Base-by-base conservation (phyloP, 2,888 invertebrate genomes). In the Pachycephus smyrnensis region DNA sequence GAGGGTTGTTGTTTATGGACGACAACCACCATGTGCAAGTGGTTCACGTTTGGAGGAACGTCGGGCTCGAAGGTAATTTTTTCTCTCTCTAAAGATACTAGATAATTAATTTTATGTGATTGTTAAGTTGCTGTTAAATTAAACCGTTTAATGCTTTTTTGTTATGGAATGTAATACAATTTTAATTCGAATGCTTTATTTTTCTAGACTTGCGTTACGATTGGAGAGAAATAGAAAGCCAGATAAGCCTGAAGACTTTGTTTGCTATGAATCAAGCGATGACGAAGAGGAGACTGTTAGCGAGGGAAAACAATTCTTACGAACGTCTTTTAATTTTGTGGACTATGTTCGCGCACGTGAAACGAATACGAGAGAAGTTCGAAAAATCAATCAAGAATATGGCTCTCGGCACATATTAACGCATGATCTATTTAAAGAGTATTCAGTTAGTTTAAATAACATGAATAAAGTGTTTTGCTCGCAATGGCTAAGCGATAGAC, bases 401-500 rank as follows among this genome's bases (percentile, higher is more conserved):
- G 97, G 97, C 31, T 96, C 96, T 11, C 94, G 97, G 4, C 97
- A 97, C 92, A 97, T 97, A 92, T 93, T 97, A 82, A 97, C 97
- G 0, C 97, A 97, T 90, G 97, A 97, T 92, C 96, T 97, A 94
- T 95, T 97, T 88, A 95, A 96, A 86, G 97, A 97, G 92, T 96
- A 96, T 33, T 95, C 97, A 12, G 95, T 97, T 88, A 95, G 94
- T 89, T 93, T 97, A 82, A 96, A 96, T 84, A 96, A 96, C 91
- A 96, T 97, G 94, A 97, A 97, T 92, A 97, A 97, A 92, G 97
- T 97, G 80, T 99, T 98, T 93, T 98, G 98, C 91, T 98, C 98
- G 0, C 96, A 98, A 91, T 99, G 99, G 98, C 93, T 99, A 69
- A 97, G 97, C 85, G 97, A 98, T 92, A 94, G 97, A 87, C 98